Base-by-base conservation (phyloP, 1,140 invertebrate genomes). In the Saccostrea glomerata region DNA sequence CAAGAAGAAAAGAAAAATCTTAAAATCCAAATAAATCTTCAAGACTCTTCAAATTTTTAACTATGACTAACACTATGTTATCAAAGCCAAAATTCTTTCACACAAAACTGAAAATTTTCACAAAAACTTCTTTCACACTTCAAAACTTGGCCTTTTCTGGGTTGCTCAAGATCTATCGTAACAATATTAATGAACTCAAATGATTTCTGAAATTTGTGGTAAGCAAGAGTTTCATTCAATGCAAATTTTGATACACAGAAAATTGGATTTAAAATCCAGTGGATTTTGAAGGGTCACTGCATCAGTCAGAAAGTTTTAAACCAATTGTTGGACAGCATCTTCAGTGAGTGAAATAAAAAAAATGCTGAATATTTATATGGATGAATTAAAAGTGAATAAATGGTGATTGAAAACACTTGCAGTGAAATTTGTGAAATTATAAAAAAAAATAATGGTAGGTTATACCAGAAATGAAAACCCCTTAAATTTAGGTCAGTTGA, bases 141-240 rank as follows among this genome's bases (percentile, higher is more conserved):
- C 70, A 25, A 66, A 66, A 73, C 15, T 13, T 77, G 70, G 70
- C 70, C 70, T 77, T 77, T 77, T 77, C 70, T 77, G 70, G 58
- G 13, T 63, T 47, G 47, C 47, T 63, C n/a, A 63, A 63, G 1
- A 63, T 63, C 17, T 63, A 20, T 5, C 12, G 7, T 17, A 36
- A n/a, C 15, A 66, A 9, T 25, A 36, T n/a, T n/a, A n/a, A n/a
- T n/a, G n/a, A 17, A 25, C 4, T 77, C 25, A 36, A 30, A 36
- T 36, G 15, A 30, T 73, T 40, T 77, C 30, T 25, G 5, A 77
- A 77, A 77, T 30, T 77, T 77, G 70, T 77, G 70, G 70, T 77
- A 77, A 77, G 25, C 70, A 77, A 30, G 58, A 30, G 70, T 77
- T 77, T 77, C 70, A 77, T 30, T 77, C 30, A 30, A 25, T 36